phyloP scores from a whole-genome alignment of 2,113 vertebrate species.

The Lynx canadensis region DNA sequence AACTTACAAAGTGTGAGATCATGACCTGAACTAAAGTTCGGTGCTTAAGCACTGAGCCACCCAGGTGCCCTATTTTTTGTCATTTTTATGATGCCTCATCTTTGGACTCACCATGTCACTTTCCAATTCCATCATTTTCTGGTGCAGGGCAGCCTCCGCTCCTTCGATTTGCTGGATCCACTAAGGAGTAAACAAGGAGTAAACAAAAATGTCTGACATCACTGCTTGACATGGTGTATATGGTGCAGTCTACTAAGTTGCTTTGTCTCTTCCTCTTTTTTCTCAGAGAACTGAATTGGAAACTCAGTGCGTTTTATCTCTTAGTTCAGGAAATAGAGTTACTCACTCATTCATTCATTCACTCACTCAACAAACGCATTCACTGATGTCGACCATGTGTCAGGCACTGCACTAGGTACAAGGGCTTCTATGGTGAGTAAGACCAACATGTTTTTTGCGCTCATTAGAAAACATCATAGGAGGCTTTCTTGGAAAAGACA shows the following conservation, averaged over 20 bases:
- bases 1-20: too few species aligned
- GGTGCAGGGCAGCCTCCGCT: constrained; percentile 97
- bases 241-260: not conserved
- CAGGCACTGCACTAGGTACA: not conserved
- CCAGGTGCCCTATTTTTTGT: not conserved
- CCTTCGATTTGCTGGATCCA: constrained; percentile 99
- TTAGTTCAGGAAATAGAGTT: not conserved
- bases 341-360: not conserved
- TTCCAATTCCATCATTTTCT: constrained; percentile 99
- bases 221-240: too few species aligned
- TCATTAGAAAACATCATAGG: not conserved
- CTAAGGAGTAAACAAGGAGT: constrained; percentile 84
- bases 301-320: not conserved
- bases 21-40: too few species aligned
- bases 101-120: constrained; percentile 94
- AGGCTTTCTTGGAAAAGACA: not conserved
- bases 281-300: not conserved
- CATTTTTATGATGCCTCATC: not conserved
- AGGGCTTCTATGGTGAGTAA: not conserved
- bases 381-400: not conserved
- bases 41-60: too few species aligned
- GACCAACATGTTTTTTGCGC: not conserved
- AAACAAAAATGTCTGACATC: not conserved
- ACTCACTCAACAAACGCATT: not conserved
- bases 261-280: not conserved